Evolutionary conservation across 1,140 invertebrate species (phyloP).

Genomic region (Lethrus apterus): DNA sequence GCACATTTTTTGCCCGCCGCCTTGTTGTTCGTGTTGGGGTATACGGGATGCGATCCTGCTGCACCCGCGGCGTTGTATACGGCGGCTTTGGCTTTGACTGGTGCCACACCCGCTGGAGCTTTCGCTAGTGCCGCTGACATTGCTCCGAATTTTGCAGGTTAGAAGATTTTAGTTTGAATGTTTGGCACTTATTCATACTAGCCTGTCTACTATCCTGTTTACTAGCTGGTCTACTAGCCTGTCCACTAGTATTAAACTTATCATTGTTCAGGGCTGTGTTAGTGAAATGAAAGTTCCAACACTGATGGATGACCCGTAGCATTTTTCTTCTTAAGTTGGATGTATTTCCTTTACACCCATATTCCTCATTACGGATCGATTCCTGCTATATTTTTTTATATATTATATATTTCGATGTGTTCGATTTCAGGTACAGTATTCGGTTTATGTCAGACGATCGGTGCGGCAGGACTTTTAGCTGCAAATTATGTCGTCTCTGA

Average conservation of each 20-base stretch:
- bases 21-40: constrained; percentile 51
- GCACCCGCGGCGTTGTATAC: constrained; percentile 52
- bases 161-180: neutral
- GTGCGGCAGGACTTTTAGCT: constrained; percentile 48
- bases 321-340: too few species aligned
- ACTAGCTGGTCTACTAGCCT: too few species aligned
- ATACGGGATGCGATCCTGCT: constrained; percentile 52
- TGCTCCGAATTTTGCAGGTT: constrained; percentile 45
- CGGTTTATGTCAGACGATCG: constrained; percentile 50
- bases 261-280: too few species aligned
- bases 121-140: constrained; percentile 51
- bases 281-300: too few species aligned
- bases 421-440: constrained; percentile 52
- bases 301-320: too few species aligned
- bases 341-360: too few species aligned
- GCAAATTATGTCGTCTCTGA: constrained; percentile 54
- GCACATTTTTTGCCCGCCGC: constrained; percentile 53
- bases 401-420: too few species aligned
- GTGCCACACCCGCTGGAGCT: constrained; percentile 50
- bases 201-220: too few species aligned
- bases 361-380: too few species aligned
- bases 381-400: too few species aligned
- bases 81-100: constrained; percentile 49
- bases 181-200: constrained; percentile 1
- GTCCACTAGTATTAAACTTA: too few species aligned